These are phyloP conservation scores for Quiscalus mexicanus DNA, from an alignment of 2,113 vertebrate genomes.

Conservation along the genomic window DNA sequence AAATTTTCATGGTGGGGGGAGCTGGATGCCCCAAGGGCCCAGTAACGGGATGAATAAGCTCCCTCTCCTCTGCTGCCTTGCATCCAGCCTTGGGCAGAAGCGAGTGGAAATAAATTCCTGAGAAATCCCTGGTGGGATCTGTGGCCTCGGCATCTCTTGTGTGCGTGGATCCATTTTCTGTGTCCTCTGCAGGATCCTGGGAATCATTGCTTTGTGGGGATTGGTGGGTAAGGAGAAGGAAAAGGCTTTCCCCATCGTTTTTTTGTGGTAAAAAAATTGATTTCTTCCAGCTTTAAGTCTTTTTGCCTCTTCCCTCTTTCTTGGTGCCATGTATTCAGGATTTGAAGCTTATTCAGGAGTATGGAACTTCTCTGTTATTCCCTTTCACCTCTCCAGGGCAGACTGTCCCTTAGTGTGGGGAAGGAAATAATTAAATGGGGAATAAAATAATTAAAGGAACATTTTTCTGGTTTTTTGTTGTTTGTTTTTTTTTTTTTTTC, in stretches of 20 bases:
- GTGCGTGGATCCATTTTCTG: fast-evolving
- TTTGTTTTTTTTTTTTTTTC: not conserved
- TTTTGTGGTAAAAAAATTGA: not conserved
- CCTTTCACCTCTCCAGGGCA: too few relatives aligned
- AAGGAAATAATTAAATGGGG: not conserved
- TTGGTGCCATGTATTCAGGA: fast-evolving
- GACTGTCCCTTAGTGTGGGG: not conserved
- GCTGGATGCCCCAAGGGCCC: conserved; percentile 13
- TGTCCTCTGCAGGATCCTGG: not conserved
- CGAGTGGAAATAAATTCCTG: not conserved
- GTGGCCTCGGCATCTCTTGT: fast-evolving
- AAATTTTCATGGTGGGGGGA: conserved; percentile 46
- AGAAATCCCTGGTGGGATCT: not conserved
- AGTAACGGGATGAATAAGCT: conserved; percentile 20
- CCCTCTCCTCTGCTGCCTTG: not conserved
- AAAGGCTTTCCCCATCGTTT: fast-evolving
- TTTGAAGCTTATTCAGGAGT: not conserved
- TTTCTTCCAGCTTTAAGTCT: not conserved
- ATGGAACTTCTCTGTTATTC: not conserved
- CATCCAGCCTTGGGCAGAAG: not conserved
- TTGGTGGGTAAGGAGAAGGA: not conserved
- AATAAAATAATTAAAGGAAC: not conserved
- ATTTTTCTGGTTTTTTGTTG: not conserved
- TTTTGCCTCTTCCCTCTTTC: fast-evolving
- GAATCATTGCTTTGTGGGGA: not conserved